Conservation (phyloP, 2,113 vertebrate genomes). For the Echinops telfairi region DNA sequence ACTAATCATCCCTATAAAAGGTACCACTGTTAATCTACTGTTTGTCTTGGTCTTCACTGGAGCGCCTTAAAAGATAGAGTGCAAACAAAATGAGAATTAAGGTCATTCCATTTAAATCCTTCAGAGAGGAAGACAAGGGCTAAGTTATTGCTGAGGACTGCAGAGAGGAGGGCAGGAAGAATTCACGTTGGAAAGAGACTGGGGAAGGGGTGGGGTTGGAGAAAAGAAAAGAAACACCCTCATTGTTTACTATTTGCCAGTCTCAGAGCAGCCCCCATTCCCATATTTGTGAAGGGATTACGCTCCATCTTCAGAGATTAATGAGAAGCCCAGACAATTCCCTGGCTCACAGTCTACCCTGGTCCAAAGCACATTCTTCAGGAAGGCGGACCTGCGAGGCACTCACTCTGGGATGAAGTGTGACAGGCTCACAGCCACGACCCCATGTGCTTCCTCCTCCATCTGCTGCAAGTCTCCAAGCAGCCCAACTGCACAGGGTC, state of each 20-base stretch:
- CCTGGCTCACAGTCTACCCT: slow-evolving; percentile 58
- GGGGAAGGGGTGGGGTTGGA: too few relatives aligned
- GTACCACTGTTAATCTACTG: slow-evolving; percentile 89
- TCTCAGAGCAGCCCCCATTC: slow-evolving; percentile 79
- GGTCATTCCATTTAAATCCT: slow-evolving; percentile 91
- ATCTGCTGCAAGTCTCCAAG: background rate
- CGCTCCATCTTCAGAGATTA: slow-evolving; percentile 85
- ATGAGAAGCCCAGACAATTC: slow-evolving; percentile 81
- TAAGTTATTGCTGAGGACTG: slow-evolving; percentile 88
- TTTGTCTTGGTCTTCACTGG: slow-evolving; percentile 89
- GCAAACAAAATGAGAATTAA: slow-evolving; percentile 91
- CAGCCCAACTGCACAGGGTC: background rate
- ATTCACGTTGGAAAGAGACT: slow-evolving; percentile 73
- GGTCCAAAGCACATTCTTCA: slow-evolving; percentile 67
- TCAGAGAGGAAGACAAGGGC: slow-evolving; percentile 86
- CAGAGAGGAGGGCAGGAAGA: slow-evolving; percentile 81
- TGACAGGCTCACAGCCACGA: background rate
- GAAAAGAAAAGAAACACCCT: slow-evolving; percentile 78
- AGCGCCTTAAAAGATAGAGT: slow-evolving; percentile 88
- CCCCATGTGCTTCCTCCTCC: background rate
- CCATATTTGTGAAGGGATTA: slow-evolving; percentile 89
- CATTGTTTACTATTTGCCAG: slow-evolving; percentile 88
- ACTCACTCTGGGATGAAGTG: background rate
- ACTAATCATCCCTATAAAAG: slow-evolving; percentile 89
- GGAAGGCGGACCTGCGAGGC: background rate